Evolutionary conservation across 2,797 vertebrate species (phyloP).

Genomic region (Thalassophryne amazonica): DNA sequence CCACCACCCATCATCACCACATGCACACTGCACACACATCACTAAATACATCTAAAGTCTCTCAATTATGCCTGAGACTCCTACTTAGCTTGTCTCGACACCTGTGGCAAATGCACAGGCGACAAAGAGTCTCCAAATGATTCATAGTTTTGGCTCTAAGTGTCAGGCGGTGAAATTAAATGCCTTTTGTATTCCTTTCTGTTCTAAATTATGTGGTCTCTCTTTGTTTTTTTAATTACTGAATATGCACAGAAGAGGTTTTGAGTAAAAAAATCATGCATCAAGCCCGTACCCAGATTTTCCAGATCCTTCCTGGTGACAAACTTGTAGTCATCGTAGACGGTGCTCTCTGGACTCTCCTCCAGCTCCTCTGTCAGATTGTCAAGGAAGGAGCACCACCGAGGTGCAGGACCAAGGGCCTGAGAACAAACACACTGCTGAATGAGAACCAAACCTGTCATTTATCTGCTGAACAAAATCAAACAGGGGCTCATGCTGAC

Average conservation of each 20-base stretch:
- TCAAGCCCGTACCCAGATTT: conserved; percentile 84
- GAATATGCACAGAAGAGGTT: too few relatives aligned
- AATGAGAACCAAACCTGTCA: conserved; percentile 3
- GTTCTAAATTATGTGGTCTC: too few relatives aligned
- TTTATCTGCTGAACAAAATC: conserved; percentile 27
- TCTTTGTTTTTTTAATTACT: too few relatives aligned
- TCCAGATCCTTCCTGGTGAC: conserved; percentile 95
- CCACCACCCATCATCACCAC: not conserved
- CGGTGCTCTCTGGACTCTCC: conserved; percentile 94
- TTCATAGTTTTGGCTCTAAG: conserved; percentile 12
- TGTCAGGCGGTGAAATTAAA: not conserved
- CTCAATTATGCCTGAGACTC: conserved; percentile 6
- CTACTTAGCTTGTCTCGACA: conserved; percentile 20
- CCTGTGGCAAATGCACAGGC: conserved; percentile 1
- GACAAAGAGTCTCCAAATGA: conserved; percentile 13
- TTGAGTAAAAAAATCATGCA: not conserved
- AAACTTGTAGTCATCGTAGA: conserved; percentile 98
- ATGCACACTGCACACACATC: not conserved
- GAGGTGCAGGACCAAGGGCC: conserved; percentile 93
- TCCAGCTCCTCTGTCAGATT: conserved; percentile 95
- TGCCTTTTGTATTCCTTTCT: conserved; percentile 1
- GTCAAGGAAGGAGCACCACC: conserved; percentile 97
- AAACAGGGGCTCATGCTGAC: not conserved
- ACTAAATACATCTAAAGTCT: conserved; percentile 34
- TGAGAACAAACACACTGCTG: conserved; percentile 46